Evolutionary conservation across 2,113 vertebrate species (phyloP), one percentile per base, ranked within the genome.

Genomic region (Laterallus jamaicensis): DNA sequence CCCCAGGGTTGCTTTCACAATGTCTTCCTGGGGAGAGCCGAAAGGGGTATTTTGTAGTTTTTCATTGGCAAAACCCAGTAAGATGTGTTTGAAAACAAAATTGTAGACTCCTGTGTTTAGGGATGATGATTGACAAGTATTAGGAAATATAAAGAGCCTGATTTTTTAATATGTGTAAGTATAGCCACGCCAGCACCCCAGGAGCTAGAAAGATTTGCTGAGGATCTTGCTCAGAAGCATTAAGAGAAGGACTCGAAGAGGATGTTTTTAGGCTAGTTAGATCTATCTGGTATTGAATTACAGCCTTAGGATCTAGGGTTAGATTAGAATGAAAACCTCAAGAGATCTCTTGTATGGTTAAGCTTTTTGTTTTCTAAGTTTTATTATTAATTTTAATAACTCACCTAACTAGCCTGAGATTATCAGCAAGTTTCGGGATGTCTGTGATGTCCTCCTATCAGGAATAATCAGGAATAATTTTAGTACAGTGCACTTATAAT

Each of bases 361-460:
- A 93, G 11, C 66, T 82, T 80, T 31, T 77, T 37, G 35, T 14
- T 85, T 80, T 24, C 20, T 71, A 31, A n/a, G 21, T 49, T 90
- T 91, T 66, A 54, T 79, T 44, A 44, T 75, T 82, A 47, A 55
- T 54, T 79, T 86, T 60, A 82, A 64, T 74, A 90, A 97, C 98
- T 99, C 98, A 99, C 99, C 99, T 99, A 97, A 99, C 98, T 88
- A 99, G 98, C 93, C 97, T 99, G 85, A 99, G 99, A 96, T 98
- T 94, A 97, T 99, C 99, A 94, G 99, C 98, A 95, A 99, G 98
- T 94, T 98, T 98, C 32, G 99, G 99, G 97, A 99, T 99, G 95
- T 99, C 99, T 96, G 99, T 99, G 96, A 99, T 99, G 98, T 99
- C 99, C 98, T 99, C 99, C 99, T 98, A 89, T 64, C 75, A 90